A percentile compares a stretch with the other conserved stretches of the same genome.
phyloP scores from a whole-genome alignment of 2,797 vertebrate genomes.

The Decapterus maruadsi region DNA sequence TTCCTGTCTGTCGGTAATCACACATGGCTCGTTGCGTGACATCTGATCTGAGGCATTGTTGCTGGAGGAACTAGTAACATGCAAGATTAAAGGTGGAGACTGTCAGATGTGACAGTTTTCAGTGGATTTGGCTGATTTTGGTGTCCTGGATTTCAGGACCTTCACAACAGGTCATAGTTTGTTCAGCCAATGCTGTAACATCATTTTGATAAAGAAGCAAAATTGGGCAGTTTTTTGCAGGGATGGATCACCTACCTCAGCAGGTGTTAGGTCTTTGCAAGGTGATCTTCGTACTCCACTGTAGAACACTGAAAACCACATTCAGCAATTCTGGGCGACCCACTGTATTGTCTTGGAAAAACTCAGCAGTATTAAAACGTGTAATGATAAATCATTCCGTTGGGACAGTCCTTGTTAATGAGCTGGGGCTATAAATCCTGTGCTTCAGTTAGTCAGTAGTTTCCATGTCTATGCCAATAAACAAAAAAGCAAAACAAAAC shows the following conservation, averaged over 20 bases:
- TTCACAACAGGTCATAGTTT: constrained; percentile 10
- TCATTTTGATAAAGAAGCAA: constrained; percentile 24
- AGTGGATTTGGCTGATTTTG: constrained; percentile 15
- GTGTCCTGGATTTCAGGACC: background rate
- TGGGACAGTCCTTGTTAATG: constrained; percentile 1
- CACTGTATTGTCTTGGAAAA: constrained; percentile 3
- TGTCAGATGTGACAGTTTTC: constrained; percentile 1
- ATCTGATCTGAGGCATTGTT: background rate
- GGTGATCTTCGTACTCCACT: constrained; percentile 11
- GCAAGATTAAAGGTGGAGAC: background rate
- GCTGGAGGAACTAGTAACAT: background rate
- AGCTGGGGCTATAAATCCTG: constrained; percentile 1
- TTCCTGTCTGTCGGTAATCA: constrained; percentile 16
- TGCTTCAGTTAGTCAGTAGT: constrained; percentile 3
- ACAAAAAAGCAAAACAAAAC: background rate
- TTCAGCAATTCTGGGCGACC: constrained; percentile 12
- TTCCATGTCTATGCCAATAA: constrained; percentile 7
- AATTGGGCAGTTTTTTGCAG: constrained; percentile 24
- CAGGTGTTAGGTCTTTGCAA: constrained; percentile 27
- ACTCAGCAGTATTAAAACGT: constrained; percentile 6
- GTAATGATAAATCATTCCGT: constrained; percentile 14
- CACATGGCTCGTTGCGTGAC: background rate
- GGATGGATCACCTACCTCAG: constrained; percentile 19
- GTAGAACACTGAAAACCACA: constrained; percentile 2
- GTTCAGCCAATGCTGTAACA: background rate